Evolutionary conservation across 2,888 invertebrate genomes (phyloP), one percentile per base, ranked within the genome.

Genomic region (Drosophila mayaguana): DNA sequence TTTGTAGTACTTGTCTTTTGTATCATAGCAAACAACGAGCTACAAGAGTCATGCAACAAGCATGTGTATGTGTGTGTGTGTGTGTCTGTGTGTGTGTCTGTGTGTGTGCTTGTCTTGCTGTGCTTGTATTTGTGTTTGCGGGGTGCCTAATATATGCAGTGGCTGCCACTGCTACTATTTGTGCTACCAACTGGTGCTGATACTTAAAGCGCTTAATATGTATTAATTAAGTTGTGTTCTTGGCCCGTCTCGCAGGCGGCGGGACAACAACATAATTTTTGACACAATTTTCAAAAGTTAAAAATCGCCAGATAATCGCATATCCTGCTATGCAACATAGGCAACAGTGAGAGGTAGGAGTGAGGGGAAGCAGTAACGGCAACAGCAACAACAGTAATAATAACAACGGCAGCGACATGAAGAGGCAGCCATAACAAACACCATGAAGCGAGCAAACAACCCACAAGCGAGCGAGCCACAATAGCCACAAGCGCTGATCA

Each of bases 401-500:
- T 43, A 75, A 78, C 54, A 64, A 61, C 61, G 54, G 45, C 56
- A 64, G 64, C 63, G 43, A 77, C 78, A 78, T 74, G 64, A 75
- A 78, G 78, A 72, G 78, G 78, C 71, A 80, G 71, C 75, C 76
- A 83, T 81, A 83, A 78, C 83, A 85, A 83, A 83, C 84, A 87
- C 78, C 78, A 76, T 72, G 78, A 18, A 75, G 51, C 43, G 42
- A 54, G 40, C 38, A 70, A 72, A 72, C 63, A 38, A n/a, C 56
- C 46, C 53, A 40, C 55, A 61, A 55, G 48, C 72, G 34, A 38
- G 34, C 25, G 36, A 36, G 57, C 57, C 51, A 73, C 78, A 74
- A 88, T 81, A 74, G 89, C 87, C 87, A 67, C 78, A 75, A 83
- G 87, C 89, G 69, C 64, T 81, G 87, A 87, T 87, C 84, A 66